Conservation (phyloP, 92 coral and sea anemone genomes). For the Hydrozoanthus gracilis region DNA sequence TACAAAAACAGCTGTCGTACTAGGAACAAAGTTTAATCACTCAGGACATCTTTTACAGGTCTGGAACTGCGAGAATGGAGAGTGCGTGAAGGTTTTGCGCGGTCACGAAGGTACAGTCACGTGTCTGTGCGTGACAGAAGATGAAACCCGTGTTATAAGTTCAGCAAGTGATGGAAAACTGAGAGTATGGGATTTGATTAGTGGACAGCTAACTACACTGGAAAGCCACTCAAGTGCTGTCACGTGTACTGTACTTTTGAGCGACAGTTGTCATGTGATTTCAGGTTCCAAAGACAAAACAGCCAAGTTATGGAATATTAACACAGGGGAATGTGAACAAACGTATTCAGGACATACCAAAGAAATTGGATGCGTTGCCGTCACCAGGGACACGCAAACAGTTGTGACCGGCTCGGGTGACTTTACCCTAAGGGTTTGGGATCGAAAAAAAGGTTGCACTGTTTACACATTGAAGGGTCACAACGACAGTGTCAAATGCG, state of each 20-base stretch:
- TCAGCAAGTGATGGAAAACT: conserved; percentile 70
- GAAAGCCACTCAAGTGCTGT: conserved; percentile 72
- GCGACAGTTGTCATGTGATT: conserved; percentile 57
- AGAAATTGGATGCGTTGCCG: conserved; percentile 71
- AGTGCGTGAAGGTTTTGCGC: conserved; percentile 29
- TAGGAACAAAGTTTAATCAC: too few relatives aligned
- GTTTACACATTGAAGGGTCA: conserved; percentile 64
- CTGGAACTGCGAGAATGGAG: conserved; percentile 76
- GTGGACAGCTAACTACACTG: conserved; percentile 50
- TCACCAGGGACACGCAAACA: conserved; percentile 55
- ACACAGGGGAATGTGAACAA: conserved; percentile 53
- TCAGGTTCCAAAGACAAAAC: conserved; percentile 84
- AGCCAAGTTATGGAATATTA: conserved; percentile 71
- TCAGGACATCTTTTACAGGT: conserved; percentile 14
- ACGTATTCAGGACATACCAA: conserved; percentile 70
- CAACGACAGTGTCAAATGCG: conserved; percentile 73
- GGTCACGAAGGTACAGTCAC: conserved; percentile 73
- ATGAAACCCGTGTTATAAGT: conserved; percentile 61
- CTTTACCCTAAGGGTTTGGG: conserved; percentile 74
- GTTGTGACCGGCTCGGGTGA: conserved; percentile 84
- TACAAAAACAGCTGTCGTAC: too few relatives aligned
- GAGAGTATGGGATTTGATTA: conserved; percentile 46
- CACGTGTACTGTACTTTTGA: conserved; percentile 53
- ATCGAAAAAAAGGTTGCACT: conserved; percentile 45
- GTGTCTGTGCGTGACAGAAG: conserved; percentile 54